phyloP scores from a whole-genome alignment of 2,888 invertebrate genomes.

The Pediacus dermestoides region DNA sequence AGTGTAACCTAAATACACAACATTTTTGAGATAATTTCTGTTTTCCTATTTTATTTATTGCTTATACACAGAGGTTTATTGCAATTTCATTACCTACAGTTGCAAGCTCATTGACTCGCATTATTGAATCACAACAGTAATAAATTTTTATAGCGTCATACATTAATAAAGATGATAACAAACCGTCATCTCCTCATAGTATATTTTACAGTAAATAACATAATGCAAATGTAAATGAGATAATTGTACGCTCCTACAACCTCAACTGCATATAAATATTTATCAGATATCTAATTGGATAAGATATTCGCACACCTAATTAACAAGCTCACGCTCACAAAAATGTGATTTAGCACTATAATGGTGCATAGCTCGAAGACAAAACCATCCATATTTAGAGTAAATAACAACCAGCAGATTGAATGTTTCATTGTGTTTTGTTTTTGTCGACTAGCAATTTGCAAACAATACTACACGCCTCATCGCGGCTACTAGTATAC shows the following conservation, averaged over 20 bases:
- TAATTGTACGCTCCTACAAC: background rate
- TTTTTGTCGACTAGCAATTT: background rate
- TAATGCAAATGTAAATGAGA: background rate
- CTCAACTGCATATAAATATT: background rate
- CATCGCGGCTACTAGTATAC: constrained; percentile 1
- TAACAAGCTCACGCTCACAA: background rate
- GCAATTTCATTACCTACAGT: constrained; percentile 1
- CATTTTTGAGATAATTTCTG: too few relatives aligned
- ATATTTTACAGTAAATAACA: too few relatives aligned
- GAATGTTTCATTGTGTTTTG: background rate
- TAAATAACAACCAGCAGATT: background rate
- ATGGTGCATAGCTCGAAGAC: background rate
- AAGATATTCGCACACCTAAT: background rate
- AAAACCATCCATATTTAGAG: constrained; percentile 1
- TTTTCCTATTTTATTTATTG: background rate
- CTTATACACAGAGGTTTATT: constrained; percentile 3
- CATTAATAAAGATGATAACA: too few relatives aligned
- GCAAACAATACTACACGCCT: constrained; percentile 1
- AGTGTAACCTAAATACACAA: too few relatives aligned
- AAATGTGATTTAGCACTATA: background rate
- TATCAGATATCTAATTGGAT: constrained; percentile 1
- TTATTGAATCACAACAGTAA: too few relatives aligned
- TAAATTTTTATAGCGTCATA: too few relatives aligned
- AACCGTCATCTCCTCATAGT: too few relatives aligned
- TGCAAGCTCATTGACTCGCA: too few relatives aligned